These are phyloP conservation scores for Myotis yumanensis DNA, from an alignment of 2,113 vertebrate genomes.

Conservation along the genomic window DNA sequence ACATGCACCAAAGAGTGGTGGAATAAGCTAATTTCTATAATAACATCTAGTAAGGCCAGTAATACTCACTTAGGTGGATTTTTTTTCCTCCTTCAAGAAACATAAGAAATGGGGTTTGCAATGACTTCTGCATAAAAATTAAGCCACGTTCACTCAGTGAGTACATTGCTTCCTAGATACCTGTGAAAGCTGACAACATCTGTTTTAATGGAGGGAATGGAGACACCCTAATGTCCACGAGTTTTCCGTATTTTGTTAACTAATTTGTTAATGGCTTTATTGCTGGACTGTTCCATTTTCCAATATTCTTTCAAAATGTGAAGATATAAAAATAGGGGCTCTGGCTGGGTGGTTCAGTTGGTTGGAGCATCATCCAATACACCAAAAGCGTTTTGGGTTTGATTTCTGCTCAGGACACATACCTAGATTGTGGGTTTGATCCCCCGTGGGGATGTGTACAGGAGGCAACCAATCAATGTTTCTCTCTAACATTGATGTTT, in stretches of 20 bases:
- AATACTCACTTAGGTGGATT: neutral
- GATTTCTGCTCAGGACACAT: neutral
- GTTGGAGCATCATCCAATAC: neutral
- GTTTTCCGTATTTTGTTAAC: neutral
- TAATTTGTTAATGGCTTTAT: constrained; percentile 20
- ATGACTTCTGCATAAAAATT: constrained; percentile 8
- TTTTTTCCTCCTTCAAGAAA: neutral
- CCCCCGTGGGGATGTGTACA: no score
- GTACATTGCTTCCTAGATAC: neutral
- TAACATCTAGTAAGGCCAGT: neutral
- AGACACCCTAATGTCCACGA: neutral
- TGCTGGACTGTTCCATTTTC: neutral
- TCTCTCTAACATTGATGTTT: neutral
- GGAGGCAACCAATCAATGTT: neutral
- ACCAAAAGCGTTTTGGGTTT: neutral
- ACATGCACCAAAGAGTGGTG: neutral
- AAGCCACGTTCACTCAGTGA: neutral
- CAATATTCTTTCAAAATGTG: neutral
- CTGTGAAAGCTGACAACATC: neutral
- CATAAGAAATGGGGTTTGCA: neutral
- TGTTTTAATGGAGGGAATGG: neutral
- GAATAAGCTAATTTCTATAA: neutral
- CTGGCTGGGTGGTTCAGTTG: neutral
- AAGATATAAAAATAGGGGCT: neutral
- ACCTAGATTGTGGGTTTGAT: neutral